Evolutionary conservation across 2,888 invertebrate species (phyloP).

Genomic region (Fragum whitleyi): DNA sequence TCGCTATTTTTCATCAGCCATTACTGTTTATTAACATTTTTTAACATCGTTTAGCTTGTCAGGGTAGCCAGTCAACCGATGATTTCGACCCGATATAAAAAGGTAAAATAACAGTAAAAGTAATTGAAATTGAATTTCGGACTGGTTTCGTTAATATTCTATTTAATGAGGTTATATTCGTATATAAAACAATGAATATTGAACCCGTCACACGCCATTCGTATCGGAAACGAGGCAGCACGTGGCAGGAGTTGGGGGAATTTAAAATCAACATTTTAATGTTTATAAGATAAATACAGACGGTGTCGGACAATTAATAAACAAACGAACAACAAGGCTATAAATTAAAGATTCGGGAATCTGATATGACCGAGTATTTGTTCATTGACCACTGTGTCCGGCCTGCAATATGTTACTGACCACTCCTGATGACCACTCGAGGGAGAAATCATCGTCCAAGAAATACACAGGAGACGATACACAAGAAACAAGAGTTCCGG

Average conservation of each 20-base stretch:
- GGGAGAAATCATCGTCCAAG: too few species aligned
- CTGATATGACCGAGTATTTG: slow-evolving; percentile 1
- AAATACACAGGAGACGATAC: too few species aligned
- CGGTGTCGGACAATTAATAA: slow-evolving; percentile 5
- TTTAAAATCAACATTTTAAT: slow-evolving; percentile 61
- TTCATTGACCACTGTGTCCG: slow-evolving; percentile 6
- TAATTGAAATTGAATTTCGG: background rate
- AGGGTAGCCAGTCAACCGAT: background rate
- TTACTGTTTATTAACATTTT: background rate
- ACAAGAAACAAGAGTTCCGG: too few species aligned
- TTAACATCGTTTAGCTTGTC: slow-evolving; percentile 4
- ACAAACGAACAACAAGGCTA: slow-evolving; percentile 1
- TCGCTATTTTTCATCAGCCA: background rate
- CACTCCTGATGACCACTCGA: background rate
- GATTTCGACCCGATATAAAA: background rate
- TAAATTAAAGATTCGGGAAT: slow-evolving; percentile 13
- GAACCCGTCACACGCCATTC: background rate
- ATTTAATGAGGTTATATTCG: background rate
- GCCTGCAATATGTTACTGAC: slow-evolving; percentile 17
- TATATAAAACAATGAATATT: background rate
- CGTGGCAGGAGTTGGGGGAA: slow-evolving; percentile 11
- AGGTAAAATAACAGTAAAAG: background rate
- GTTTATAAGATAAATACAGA: slow-evolving; percentile 60
- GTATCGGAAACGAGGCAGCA: slow-evolving; percentile 3
- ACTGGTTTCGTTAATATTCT: background rate